Base-by-base conservation (phyloP, 2,113 vertebrate genomes). In the Coptodon bakossiorum region DNA sequence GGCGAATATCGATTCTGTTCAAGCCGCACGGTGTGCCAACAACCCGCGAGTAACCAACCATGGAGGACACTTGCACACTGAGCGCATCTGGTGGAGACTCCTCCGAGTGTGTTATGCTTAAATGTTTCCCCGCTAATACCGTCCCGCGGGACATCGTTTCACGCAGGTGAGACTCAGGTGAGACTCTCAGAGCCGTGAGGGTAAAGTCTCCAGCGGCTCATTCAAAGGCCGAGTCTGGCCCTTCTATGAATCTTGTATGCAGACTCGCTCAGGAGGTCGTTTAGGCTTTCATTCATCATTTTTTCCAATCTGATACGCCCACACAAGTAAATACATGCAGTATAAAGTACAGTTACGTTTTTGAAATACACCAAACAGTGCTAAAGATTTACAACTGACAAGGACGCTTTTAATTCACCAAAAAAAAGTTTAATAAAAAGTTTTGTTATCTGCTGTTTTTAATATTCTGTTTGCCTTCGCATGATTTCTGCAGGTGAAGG, bases 1-100 rank as follows among this genome's bases (percentile, higher is more conserved):
- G 54, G 90, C 91, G 36, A 91, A 90, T 89, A 93, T 90, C 85
- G 88, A 94, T 95, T 86, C 36, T 87, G 45, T 85, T 48, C 48
- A 6, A 52, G 34, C 57, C 4, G 48, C 83, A 61, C 87, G 40
- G 84, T 82, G 84, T 16, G n/a, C 87, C 89, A 92, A 89, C 84
- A 93, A 79, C 29, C 87, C 81, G 85, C 63, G 91, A 91, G 91
- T 90, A 92, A 94, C 84, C 31, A 43, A 90, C 56, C 50, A 2
- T 85, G 82, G 92, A 89, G 83, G 78, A 90, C 86, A 90, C 92
- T 88, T 86, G 66, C 48, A 66, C 85, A 88, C 81, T 12, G 80
- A 76, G 34, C 43, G 34, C 84, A 91, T 83, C 86, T 92, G 81
- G 27, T 56, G 17, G 86, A 66, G 54, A 81, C 84, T 81, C 57